Conservation (phyloP, 2,888 invertebrate genomes). For the Nycteola revayana region DNA sequence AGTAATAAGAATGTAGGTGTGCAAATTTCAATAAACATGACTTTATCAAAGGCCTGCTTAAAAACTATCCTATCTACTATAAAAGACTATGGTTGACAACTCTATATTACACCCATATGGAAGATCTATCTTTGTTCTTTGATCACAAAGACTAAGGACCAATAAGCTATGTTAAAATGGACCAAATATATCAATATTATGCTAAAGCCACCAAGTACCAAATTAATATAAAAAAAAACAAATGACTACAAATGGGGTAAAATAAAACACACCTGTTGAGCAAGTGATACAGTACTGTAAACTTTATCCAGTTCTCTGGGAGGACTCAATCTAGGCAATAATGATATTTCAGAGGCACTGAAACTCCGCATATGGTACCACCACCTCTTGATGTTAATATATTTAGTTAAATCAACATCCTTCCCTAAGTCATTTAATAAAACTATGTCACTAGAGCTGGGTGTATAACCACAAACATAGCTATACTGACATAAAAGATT, state of each 20-base stretch:
- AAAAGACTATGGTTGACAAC: too few species aligned
- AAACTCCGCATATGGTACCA: constrained; percentile 83
- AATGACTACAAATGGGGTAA: constrained; percentile 11
- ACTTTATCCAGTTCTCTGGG: constrained; percentile 41
- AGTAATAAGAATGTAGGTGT: too few species aligned
- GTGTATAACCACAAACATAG: constrained; percentile 80
- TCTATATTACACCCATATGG: too few species aligned
- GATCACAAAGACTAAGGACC: too few species aligned
- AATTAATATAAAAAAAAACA: constrained; percentile 18
- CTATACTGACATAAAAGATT: constrained; percentile 77
- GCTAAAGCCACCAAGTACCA: too few species aligned
- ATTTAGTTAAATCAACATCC: constrained; percentile 57
- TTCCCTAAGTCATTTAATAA: constrained; percentile 52
- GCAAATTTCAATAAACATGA: too few species aligned
- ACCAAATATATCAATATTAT: too few species aligned
- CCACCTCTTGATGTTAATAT: constrained; percentile 81
- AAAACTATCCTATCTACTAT: too few species aligned
- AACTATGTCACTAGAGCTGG: constrained; percentile 75
- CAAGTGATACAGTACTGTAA: constrained; percentile 43
- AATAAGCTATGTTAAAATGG: too few species aligned
- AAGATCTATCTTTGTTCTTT: too few species aligned
- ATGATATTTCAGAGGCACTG: constrained; percentile 68
- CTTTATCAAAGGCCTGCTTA: too few species aligned
- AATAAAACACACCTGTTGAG: constrained; percentile 55
- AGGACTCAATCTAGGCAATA: constrained; percentile 56